Evolutionary conservation across 2,888 invertebrate genomes (phyloP), one percentile per base, ranked within the genome.

Genomic region (Andrena chrysosceles): DNA sequence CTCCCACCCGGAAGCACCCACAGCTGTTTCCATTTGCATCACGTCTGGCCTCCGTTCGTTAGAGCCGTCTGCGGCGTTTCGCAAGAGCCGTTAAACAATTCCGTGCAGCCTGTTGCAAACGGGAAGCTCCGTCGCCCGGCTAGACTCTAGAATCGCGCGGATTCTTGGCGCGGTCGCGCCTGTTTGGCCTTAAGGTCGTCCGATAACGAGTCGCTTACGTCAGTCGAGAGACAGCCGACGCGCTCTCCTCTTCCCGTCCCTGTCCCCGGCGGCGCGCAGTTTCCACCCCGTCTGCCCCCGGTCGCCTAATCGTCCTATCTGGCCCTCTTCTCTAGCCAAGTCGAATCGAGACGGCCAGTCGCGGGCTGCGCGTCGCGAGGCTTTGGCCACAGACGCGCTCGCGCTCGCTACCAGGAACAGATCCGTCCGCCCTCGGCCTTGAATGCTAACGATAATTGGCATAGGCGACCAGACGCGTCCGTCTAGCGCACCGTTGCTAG

Each of bases 401-500:
- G 16, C 59, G 70, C 20, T 26, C 31, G 76, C 71, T 73, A 42
- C 71, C 73, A 56, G 87, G 72, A 81, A 83, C 84, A 66, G 79
- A 85, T 85, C 64, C 68, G 42, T 68, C 66, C 77, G 76, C 77
- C 78, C 48, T 69, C 77, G 83, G 76, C 87, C 88, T 88, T 88
- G 88, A 59, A 76, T 81, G 87, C 87, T 84, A 81, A 85, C 79
- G 77, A 88, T 88, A 87, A 88, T 88, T 87, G 85, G 81, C 84
- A 81, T 78, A 31, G 84, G 79, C 87, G 85, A 83, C 54, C 33
- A 81, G 81, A 73, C 64, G 29, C 67, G 48, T 52, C 31, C 59
- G 79, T 72, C 75, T 81, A 85, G 79, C 71, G 62, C 52, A 35
- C 77, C 66, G 73, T 35, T 56, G 73, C 60, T 67, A 64, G 73